Evolutionary conservation across 2,888 invertebrate genomes (phyloP), one percentile per base, ranked within the genome.

Genomic region (Brenthis hecate): DNA sequence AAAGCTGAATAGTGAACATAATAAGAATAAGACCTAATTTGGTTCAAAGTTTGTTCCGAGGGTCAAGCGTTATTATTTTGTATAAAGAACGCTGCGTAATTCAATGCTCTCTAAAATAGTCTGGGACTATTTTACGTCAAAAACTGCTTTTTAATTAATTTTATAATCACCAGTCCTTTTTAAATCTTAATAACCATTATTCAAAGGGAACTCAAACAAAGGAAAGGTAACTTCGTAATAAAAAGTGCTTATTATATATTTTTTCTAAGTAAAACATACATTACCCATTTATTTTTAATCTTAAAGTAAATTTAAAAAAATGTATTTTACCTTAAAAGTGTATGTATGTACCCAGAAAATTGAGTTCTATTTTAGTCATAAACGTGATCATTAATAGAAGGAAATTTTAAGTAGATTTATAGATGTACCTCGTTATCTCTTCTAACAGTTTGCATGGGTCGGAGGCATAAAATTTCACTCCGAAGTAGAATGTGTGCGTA

Each of bases 401-500:
- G 3, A 8, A 48, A 48, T n/a, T 48, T 36, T 6, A 53, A 1
- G 16, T 36, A 53, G 32, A 36, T 19, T 23, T 53, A 32, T 13
- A 54, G 62, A 70, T 74, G 76, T 93, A 98, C 98, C 98, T 95
- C 70, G 99, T 99, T 80, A 98, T 98, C 94, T 99, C 99, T 92
- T 99, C 99, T 71, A 97, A 94, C 71, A 99, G 94, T 87, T 98
- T 98, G 93, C 98, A 98, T 1, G 99, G 99, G 92, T 99, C 99
- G 0, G 98, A 98, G 3, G 98, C 98, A 90, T 99, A 99, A 90
- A 98, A 99, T 91, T 99, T 99, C 73, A 99, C 98, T 69, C 98
- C 98, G 85, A 99, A 98, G 91, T 99, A 99, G 79, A 99, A 95
- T 69, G 97, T 98, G 88, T 97, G 96, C 48, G 96, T 95, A 80